Conservation (phyloP, 2,113 vertebrate species). For the Entosphenus tridentatus region DNA sequence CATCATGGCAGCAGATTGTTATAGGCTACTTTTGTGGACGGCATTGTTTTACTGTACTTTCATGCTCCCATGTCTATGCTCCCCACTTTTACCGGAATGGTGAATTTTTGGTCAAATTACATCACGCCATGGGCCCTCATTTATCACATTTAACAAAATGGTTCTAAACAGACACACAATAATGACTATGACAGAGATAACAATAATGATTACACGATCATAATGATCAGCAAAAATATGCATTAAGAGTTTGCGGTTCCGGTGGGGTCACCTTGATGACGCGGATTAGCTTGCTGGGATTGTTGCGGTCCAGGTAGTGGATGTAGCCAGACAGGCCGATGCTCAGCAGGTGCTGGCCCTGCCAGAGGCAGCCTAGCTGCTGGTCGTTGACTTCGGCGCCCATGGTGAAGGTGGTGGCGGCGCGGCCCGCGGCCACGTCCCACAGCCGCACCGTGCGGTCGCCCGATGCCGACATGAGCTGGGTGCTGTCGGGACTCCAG, state of each 20-base stretch:
- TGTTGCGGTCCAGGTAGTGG: conserved; percentile 90
- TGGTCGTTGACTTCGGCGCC: conserved; percentile 57
- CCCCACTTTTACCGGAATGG: too few relatives aligned
- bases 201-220: not conserved
- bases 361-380: conserved; percentile 93
- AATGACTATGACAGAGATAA: too few relatives aligned
- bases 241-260: not conserved
- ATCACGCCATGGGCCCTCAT: too few relatives aligned
- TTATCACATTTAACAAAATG: not conserved
- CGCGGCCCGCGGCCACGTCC: conserved; percentile 42
- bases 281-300: conserved; percentile 54
- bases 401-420: conserved; percentile 61
- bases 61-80: too few relatives aligned
- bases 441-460: conserved; percentile 88
- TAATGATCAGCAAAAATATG: not conserved
- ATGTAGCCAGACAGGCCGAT: conserved; percentile 75
- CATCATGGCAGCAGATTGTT: too few relatives aligned
- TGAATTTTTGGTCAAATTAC: too few relatives aligned
- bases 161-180: not conserved
- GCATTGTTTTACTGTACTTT: too few relatives aligned
- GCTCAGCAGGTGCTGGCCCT: conserved; percentile 58
- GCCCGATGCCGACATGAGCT: conserved; percentile 74
- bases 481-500: conserved; percentile 68
- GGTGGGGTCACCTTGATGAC: conserved; percentile 41
- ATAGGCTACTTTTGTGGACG: too few relatives aligned